Evolutionary conservation across 2,888 invertebrate species (phyloP), one percentile per base, ranked within the genome.

Genomic region (Philopedon plagiatum): DNA sequence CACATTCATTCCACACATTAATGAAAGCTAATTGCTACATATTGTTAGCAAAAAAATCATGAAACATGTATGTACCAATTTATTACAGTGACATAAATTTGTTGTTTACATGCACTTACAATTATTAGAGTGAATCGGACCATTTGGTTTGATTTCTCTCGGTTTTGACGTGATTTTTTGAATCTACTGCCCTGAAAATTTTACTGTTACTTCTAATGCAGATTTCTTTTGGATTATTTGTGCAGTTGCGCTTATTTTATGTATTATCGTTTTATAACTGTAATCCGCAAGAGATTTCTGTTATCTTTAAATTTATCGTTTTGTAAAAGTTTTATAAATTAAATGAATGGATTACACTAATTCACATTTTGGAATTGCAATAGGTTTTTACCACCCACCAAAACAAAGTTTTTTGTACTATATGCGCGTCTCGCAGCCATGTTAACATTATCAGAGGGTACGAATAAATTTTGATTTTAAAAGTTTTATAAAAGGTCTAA

Each of bases 71-170:
- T 44, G n/a, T n/a, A 11, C 18, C 5, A 18, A 29, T 54, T 54
- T 3, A 29, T 54, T 46, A n/a, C 11, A 46, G 18, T 29, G 51
- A 54, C 51, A 54, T 54, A 54, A 26, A 29, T 29, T 29, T 18
- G 29, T 29, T 54, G 18, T n/a, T 49, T 49, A 54, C 7, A 15
- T 54, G 18, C 29, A 32, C 18, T 54, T 29, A 13, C 5, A 13
- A 54, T 54, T 54, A 54, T 7, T 54, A 54, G 51, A 54, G 51
- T 54, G 51, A 15, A 54, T 54, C 51, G 26, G 29, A 54, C 13
- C 51, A 54, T 32, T 32, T 26, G 29, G 15, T 15, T 8, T 29
- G 29, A 54, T 54, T 54, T 54, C 26, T 54, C 51, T 32, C 13
- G 29, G 0, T 49, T 49, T 49, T 49, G 15, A 19, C n/a, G 49